phyloP scores from a whole-genome alignment of 2,113 vertebrate species.

The Corydoras maculifer region DNA sequence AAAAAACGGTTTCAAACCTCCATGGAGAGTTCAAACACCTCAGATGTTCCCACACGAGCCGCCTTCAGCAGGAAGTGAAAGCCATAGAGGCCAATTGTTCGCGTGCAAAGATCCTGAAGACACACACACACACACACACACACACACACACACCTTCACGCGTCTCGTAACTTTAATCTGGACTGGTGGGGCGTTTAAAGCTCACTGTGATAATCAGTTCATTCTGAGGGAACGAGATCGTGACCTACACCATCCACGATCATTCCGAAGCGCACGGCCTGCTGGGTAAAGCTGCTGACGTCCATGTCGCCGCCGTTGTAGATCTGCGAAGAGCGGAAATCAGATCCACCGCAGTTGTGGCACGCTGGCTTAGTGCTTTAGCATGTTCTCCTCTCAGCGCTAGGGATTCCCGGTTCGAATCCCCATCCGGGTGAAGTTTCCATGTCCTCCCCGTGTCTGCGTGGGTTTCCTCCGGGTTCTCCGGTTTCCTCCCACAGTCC shows the following conservation, averaged over 20 bases:
- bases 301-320: slow-evolving; percentile 40
- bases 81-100: slow-evolving; percentile 35
- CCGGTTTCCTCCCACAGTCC: too few species aligned
- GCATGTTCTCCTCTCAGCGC: too few species aligned
- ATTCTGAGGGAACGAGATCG: not conserved
- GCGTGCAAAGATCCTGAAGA: slow-evolving; percentile 28
- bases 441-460: too few species aligned
- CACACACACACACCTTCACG: slow-evolving; percentile 18
- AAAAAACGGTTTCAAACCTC: slow-evolving; percentile 26
- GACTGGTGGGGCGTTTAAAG: not conserved
- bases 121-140: slow-evolving; percentile 20
- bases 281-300: slow-evolving; percentile 33
- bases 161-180: not conserved
- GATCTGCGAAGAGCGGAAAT: slow-evolving; percentile 21
- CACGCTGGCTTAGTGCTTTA: too few species aligned
- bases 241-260: slow-evolving; percentile 25
- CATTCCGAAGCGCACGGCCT: slow-evolving; percentile 42
- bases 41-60: slow-evolving; percentile 1
- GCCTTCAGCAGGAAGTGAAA: slow-evolving; percentile 42
- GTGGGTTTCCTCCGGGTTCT: too few species aligned
- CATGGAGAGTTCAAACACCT: slow-evolving; percentile 34
- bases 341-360: not conserved
- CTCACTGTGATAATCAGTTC: not conserved
- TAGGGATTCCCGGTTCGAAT: too few species aligned
- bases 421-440: too few species aligned